These are phyloP conservation scores for Samia ricini DNA, from an alignment of 1,140 invertebrate genomes.

Conservation along the genomic window DNA sequence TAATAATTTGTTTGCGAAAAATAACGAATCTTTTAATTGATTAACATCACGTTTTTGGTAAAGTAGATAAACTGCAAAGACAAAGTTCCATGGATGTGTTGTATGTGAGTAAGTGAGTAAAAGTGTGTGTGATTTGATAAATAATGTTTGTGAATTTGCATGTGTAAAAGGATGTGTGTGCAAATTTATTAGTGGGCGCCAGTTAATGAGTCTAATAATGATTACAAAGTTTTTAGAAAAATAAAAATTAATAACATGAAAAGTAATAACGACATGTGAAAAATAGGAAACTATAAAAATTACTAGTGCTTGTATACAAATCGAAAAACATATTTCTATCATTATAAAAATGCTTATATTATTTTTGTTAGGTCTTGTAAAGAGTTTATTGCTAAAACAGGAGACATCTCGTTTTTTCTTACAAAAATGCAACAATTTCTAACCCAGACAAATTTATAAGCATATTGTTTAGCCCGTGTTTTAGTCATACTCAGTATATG, in stretches of 20 bases:
- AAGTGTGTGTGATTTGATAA: neutral
- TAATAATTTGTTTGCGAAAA: neutral
- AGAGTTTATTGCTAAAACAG: neutral
- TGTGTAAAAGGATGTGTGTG: neutral
- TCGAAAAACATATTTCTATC: neutral
- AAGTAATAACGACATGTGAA: no score
- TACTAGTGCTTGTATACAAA: neutral
- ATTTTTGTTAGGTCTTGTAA: neutral
- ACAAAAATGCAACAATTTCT: neutral
- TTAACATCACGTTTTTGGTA: neutral
- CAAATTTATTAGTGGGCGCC: no score
- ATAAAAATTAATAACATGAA: no score
- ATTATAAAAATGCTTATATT: neutral
- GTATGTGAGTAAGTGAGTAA: neutral
- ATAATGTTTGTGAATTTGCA: neutral
- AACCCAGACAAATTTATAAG: neutral
- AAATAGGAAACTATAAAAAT: no score
- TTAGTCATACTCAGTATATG: neutral
- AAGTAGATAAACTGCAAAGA: neutral
- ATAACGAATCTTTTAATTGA: neutral
- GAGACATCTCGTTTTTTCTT: neutral
- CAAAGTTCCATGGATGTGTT: neutral
- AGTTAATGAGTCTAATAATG: no score
- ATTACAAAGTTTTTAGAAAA: no score
- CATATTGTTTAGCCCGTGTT: neutral